Base-by-base conservation (phyloP, 2,113 vertebrate genomes). In the Salvelinus sp. region DNA sequence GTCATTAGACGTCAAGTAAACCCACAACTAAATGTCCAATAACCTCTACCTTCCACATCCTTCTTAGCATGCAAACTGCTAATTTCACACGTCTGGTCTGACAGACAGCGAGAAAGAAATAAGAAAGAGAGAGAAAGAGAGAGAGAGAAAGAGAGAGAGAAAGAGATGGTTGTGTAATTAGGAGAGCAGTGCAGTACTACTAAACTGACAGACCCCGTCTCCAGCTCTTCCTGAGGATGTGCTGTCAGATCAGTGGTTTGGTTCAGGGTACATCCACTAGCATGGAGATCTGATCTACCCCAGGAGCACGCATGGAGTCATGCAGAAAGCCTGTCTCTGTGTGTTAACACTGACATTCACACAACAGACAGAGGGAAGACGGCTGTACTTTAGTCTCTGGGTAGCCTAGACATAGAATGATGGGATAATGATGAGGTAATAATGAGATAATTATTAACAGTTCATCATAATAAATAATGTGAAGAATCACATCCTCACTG, bases 161-260 rank as follows among this genome's bases (percentile, higher is more conserved):
- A 80, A 38, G 79, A 72, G 48, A 71, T 3, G 7, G 16, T 65
- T 69, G 63, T 75, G 70, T 75, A 73, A 74, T 70, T 70, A 33
- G 60, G 50, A 48, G 68, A 10, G 2, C 4, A 14, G 28, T 47
- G 50, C 16, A 3, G 50, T 54, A 16, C 48, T 10, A 72, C 75
- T 79, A 78, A 81, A 28, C 77, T 79, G 80, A 38, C 83, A 83
- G 80, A 38, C 67, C 75, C 74, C 62, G 75, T 85, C 79, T 57
- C 74, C 57, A 74, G 71, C 58, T 1, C 73, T 88, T 88, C 30
- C 85, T 0, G 18, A 77, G 87, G 86, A 84, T 68, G 18, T 33
- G 70, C 86, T 87, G 88, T 85, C 89, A 85, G 84, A 82, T 77
- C 78, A 90, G 2, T 38, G 69, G 84, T 67, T 74, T 50, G 75